These are phyloP conservation scores for Paratilapia polleni DNA, from an alignment of 2,113 vertebrate species.

Conservation along the genomic window DNA sequence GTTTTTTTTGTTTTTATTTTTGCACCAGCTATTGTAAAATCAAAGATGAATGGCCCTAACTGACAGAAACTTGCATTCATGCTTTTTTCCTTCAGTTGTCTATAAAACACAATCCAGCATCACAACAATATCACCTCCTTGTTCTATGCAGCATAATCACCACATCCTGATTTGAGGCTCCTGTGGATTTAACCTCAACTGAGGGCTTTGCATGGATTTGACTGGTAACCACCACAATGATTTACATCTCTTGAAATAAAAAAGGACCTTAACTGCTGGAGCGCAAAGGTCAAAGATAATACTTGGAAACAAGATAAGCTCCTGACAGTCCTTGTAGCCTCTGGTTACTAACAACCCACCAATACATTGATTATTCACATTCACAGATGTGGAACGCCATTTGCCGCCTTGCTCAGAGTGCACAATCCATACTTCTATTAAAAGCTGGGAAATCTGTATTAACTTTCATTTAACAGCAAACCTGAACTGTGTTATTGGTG, in stretches of 20 bases:
- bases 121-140: conserved; percentile 42
- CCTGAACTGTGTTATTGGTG: neutral
- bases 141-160: conserved; percentile 17
- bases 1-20: neutral
- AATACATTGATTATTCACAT: conserved; percentile 44
- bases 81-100: neutral
- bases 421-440: neutral
- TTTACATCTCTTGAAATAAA: conserved; percentile 69
- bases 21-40: neutral
- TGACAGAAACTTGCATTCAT: neutral
- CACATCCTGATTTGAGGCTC: conserved; percentile 39
- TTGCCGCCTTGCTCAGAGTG: neutral
- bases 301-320: conserved; percentile 23
- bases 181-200: conserved; percentile 43
- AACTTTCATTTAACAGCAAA: conserved; percentile 14
- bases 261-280: conserved; percentile 28
- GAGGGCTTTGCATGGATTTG: conserved; percentile 71
- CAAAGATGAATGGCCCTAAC: neutral
- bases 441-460: neutral
- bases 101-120: neutral
- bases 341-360: conserved; percentile 21
- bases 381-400: conserved; percentile 10
- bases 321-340: neutral
- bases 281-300: conserved; percentile 40
- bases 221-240: conserved; percentile 49